These are phyloP conservation scores for Sandelia bainsii DNA, from an alignment of 2,797 vertebrate species.

Conservation along the genomic window DNA sequence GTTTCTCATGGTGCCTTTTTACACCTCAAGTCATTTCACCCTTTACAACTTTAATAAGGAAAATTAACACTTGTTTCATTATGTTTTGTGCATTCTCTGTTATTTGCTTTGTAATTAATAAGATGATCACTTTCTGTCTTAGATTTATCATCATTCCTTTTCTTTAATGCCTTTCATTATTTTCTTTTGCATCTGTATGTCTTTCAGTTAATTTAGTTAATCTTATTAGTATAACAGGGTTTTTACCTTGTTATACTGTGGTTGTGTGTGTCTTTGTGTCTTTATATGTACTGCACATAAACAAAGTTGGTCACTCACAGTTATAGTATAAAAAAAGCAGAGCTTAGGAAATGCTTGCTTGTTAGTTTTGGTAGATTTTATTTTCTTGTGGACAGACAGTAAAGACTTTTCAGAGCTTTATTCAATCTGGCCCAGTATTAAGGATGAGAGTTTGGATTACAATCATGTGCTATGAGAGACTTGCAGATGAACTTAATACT, in stretches of 20 bases:
- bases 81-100: conserved; percentile 46
- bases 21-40: conserved; percentile 41
- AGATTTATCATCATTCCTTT: conserved; percentile 14
- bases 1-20: conserved; percentile 21
- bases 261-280: neutral
- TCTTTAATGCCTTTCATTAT: conserved; percentile 18
- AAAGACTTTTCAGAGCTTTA: neutral
- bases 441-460: neutral
- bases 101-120: conserved; percentile 16
- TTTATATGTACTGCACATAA: neutral
- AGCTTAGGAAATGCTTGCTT: neutral
- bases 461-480: neutral
- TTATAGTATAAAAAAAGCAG: neutral
- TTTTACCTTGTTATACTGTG: neutral
- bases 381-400: too few species aligned
- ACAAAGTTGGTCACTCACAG: neutral
- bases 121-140: conserved; percentile 12
- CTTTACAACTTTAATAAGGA: conserved; percentile 16
- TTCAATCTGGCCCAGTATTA: neutral
- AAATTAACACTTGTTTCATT: neutral
- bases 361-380: neutral
- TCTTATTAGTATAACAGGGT: neutral
- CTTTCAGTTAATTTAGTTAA: conserved; percentile 10
- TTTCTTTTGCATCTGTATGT: conserved; percentile 32
- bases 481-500: neutral